Evolutionary conservation across 2,797 vertebrate species (phyloP), one percentile per base, ranked within the genome.

Genomic region (Pristis pectinata): DNA sequence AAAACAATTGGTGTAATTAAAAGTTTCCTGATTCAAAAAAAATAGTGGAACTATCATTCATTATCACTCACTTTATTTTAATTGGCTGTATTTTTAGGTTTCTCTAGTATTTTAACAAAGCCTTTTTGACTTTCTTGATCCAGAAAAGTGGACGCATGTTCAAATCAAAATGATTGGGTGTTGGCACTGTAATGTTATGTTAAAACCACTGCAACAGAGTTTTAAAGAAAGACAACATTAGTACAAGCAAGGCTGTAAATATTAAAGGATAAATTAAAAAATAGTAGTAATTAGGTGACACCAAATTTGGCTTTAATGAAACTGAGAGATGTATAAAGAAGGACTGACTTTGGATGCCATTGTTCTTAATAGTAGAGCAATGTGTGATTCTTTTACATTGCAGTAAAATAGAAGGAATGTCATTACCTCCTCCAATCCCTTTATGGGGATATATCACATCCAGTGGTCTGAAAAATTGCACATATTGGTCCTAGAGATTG

Each of bases 391-490:
- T 67, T 67, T 91, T 67, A 64, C n/a, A 64, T 67, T 67, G 61
- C n/a, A 91, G 37, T 91, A 67, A 41, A 22, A 61, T 91, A 22
- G 64, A 41, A 91, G 61, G 85, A 64, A 61, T 89, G 85, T 89
- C 56, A 64, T 64, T 89, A 89, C 56, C 56, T 64, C 59, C 34
- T 91, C 59, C 59, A 91, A 67, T 27, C 61, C 59, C 87, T 91
- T 91, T 67, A 41, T 67, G 9, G 7, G 61, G 61, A 64, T 91
- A 91, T 41, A 91, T 91, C 87, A 91, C 59, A 24, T 91, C n/a
- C 37, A 91, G n/a, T 64, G 87, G 59, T 67, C 87, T 67, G 87
- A 91, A 91, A 91, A 91, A 91, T 91, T 41, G 61, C 61, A 27
- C 37, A 67, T 91, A 91, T 91, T 91, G 61, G 59, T 67, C 37